Base-by-base conservation (phyloP, 2,113 vertebrate species). In the Aptenodytes patagonicus region DNA sequence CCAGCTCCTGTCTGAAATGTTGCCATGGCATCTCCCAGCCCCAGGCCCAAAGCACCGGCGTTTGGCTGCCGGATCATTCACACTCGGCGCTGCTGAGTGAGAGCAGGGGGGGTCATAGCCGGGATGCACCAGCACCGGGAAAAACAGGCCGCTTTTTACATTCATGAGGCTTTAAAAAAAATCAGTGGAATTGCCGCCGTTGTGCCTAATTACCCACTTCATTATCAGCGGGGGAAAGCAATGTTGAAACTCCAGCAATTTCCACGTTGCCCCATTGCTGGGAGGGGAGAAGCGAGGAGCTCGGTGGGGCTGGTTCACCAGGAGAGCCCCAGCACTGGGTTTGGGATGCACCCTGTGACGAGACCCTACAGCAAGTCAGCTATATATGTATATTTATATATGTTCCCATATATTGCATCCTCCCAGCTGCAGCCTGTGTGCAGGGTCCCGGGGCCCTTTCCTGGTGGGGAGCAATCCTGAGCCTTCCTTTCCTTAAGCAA, bases 1-100 rank as follows among this genome's bases (percentile, higher is more conserved):
- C 8, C 55, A n/a, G 83, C 88, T 77, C 51, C 73, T 2, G 52
- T 5, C 47, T 0, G 82, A 82, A 66, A 18, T 32, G 96, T 96
- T 97, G 97, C 97, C 95, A 96, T 95, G 97, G 95, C 77, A 94
- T 71, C 73, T 84, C 70, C 91, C 73, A 24, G 42, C 31, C 95
- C 66, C 72, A 13, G 40, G 58, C 61, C 81, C 51, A 12, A 17
- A 28, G 84, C 79, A 3, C 10, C 2, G 0, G 49, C 4, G 1
- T 31, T 20, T 3, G 2, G 65, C 54, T 47, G 38, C 61, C 18
- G 25, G 34, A 20, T 61, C 52, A 36, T 70, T 93, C 72, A 5
- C 54, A 1, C 58, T 69, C 17, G 7, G 32, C 9, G 7, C 17
- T 28, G 46, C 49, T 2, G 47, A 89, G 83, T 8, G 14, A 84